phyloP scores from a whole-genome alignment of 2,113 vertebrate genomes.

The Entomyzon cyanotis region DNA sequence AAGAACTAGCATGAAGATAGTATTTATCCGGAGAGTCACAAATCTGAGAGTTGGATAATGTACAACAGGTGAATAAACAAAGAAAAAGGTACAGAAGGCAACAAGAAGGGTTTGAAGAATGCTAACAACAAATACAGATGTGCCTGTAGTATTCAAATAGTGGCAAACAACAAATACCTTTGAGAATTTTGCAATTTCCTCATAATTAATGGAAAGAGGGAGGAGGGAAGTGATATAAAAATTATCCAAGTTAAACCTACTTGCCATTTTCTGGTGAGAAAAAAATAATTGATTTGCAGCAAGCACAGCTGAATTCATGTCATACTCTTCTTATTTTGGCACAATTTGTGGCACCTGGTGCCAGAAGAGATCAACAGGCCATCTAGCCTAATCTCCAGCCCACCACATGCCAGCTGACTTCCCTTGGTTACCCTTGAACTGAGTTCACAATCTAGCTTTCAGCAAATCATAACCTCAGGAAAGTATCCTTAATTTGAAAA shows the following conservation, averaged over 20 bases:
- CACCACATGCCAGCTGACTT: background rate
- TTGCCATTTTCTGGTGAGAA: background rate
- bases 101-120: background rate
- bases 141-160: background rate
- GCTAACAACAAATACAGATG: background rate
- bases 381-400: background rate
- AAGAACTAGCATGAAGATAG: background rate
- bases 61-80: slow-evolving; percentile 38
- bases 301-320: background rate
- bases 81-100: background rate
- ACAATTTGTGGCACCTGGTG: background rate
- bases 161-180: background rate
- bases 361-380: background rate
- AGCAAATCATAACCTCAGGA: background rate
- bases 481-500: background rate
- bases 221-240: background rate
- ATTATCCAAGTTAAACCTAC: background rate
- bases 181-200: background rate
- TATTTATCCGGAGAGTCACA: background rate
- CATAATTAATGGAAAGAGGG: background rate
- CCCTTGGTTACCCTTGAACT: background rate
- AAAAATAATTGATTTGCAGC: background rate
- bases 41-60: background rate
- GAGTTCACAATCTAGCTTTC: background rate
- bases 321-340: background rate